phyloP scores from a whole-genome alignment of 2,888 invertebrate genomes.

The Agriopis leucophaearia region DNA sequence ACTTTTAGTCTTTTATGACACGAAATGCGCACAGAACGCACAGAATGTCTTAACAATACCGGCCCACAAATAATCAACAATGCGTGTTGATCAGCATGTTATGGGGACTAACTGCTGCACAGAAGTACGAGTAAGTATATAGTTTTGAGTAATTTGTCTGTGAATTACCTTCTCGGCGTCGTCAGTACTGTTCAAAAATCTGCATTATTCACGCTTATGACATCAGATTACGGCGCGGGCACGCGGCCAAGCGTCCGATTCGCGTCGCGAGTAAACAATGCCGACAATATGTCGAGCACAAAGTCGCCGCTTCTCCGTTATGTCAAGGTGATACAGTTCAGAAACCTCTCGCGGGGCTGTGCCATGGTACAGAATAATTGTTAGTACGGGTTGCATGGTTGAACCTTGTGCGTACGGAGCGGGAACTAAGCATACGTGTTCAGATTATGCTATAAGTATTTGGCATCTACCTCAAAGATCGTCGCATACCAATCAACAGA shows the following conservation, averaged over 20 bases:
- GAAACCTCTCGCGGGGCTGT: not conserved
- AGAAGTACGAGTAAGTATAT: too few relatives aligned
- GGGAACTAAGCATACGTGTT: not conserved
- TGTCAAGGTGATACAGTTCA: constrained; percentile 27
- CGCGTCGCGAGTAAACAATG: constrained; percentile 56
- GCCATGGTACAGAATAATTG: not conserved
- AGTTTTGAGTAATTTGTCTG: not conserved
- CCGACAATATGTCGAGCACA: constrained; percentile 8
- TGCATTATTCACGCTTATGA: constrained; percentile 52
- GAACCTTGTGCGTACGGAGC: not conserved
- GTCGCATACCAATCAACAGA: too few relatives aligned
- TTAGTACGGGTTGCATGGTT: not conserved
- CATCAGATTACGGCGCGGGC: constrained; percentile 57
- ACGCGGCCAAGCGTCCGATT: constrained; percentile 54
- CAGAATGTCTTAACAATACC: too few relatives aligned
- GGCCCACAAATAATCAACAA: too few relatives aligned
- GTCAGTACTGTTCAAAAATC: constrained; percentile 9
- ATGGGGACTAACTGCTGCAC: too few relatives aligned
- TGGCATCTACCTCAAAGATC: too few relatives aligned
- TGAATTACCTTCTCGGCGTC: not conserved
- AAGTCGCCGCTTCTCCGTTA: constrained; percentile 17
- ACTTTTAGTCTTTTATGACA: too few relatives aligned
- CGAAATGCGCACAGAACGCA: too few relatives aligned
- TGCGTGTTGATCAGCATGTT: not conserved
- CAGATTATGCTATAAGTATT: not conserved